Evolutionary conservation across 2,888 invertebrate genomes (phyloP).

Genomic region (Oxytorus armatus): DNA sequence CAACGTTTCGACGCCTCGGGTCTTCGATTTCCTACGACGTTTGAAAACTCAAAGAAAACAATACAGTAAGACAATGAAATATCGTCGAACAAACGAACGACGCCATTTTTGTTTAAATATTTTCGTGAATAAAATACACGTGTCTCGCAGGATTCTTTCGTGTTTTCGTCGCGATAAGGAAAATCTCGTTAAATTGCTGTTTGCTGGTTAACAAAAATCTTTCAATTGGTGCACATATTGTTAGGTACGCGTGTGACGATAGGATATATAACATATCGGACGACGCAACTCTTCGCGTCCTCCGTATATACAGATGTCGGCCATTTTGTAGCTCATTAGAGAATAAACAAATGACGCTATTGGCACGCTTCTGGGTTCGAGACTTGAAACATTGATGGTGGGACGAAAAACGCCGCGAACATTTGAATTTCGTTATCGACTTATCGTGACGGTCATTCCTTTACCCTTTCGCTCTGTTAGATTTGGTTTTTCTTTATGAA

Average conservation of each 20-base stretch:
- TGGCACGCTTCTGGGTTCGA: constrained; percentile 74
- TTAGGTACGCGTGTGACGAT: background rate
- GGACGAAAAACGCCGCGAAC: constrained; percentile 70
- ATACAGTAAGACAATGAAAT: background rate
- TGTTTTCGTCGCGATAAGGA: background rate
- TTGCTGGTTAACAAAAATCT: background rate
- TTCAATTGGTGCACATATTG: background rate
- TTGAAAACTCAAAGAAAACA: background rate
- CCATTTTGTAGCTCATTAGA: constrained; percentile 81
- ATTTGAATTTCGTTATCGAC: too few relatives aligned
- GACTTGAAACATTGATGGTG: constrained; percentile 65
- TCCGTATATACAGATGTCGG: constrained; percentile 69
- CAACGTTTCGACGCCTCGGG: too few relatives aligned
- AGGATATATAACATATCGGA: constrained; percentile 28
- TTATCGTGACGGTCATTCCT: too few relatives aligned
- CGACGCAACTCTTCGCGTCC: constrained; percentile 53
- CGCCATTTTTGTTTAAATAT: constrained; percentile 10
- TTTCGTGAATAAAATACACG: background rate
- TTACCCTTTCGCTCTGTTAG: background rate
- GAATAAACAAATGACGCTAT: constrained; percentile 80
- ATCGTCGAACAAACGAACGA: background rate
- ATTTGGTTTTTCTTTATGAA: background rate
- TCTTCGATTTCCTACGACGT: too few relatives aligned
- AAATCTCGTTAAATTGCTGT: background rate
- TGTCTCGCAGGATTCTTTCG: background rate